Evolutionary conservation across 2,888 invertebrate genomes (phyloP), one percentile per base, ranked within the genome.

Genomic region (Dascillus cervinus): DNA sequence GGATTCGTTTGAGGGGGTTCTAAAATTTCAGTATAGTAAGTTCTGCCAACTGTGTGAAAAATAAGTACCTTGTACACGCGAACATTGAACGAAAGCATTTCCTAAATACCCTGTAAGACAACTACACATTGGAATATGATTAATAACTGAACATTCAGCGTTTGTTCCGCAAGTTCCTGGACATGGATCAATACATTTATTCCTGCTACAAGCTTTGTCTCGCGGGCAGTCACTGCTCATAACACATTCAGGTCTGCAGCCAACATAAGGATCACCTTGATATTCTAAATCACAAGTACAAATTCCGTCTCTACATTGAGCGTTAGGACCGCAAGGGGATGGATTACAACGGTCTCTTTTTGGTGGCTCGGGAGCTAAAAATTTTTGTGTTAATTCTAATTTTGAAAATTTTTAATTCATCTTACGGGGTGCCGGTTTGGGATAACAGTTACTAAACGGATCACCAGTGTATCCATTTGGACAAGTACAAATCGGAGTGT

Each of bases 101-200:
- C 84, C 84, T 40, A 75, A 76, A 39, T 70, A 77, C 4, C 65
- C 64, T 31, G 52, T 45, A 4, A 67, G 60, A 49, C 78, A 78
- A 30, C 65, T 66, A 45, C 79, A 79, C 34, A 79, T 79, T 4
- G 85, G 81, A 43, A 80, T 77, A 52, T 86, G 85, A 55, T 82
- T 82, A 22, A 80, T 70, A 3, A 83, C 82, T 55, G 77, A 72
- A 50, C 86, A 86, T 40, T 73, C 60, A 6, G 84, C 82, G 46
- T 75, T 75, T 30, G 70, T 56, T 4, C 82, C 84, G 60, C 86
- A 86, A 11, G 77, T 77, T 50, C 78, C 82, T 39, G 72, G 74
- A 52, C 84, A 86, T 9, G 83, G 83, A 60, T 85, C 77, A 10
- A 72, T 55, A 53, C 85, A 85, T 51, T 75, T 79, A 58, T 78